These are phyloP conservation scores for Cataglyphis altisquamis DNA, from an alignment of 2,888 invertebrate genomes.

Conservation along the genomic window DNA sequence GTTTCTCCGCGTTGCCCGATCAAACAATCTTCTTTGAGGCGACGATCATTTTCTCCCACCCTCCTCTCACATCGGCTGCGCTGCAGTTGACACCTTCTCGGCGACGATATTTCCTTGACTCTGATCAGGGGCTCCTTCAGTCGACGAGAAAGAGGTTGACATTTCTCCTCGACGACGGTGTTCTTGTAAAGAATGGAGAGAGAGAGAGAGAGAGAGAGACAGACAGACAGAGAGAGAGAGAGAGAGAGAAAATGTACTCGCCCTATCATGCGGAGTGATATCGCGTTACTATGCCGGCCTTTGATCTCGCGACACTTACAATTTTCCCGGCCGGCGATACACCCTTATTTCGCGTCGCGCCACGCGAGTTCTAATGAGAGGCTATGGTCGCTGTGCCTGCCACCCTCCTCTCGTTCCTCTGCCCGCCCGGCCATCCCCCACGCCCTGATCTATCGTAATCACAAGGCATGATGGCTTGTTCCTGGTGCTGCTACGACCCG, in stretches of 20 bases:
- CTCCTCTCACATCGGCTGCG: constrained; percentile 23
- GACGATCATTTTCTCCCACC: constrained; percentile 36
- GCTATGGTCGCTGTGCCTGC: constrained; percentile 78
- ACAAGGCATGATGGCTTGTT: constrained; percentile 82
- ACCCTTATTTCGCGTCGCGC: constrained; percentile 84
- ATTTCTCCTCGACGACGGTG: not conserved
- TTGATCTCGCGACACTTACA: constrained; percentile 87
- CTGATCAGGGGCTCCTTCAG: constrained; percentile 27
- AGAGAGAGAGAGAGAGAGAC: not conserved
- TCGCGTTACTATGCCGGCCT: constrained; percentile 85
- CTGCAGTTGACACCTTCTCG: constrained; percentile 79
- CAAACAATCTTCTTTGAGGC: constrained; percentile 57
- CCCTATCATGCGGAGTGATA: constrained; percentile 81
- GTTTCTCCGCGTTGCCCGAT: constrained; percentile 16
- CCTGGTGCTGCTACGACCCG: constrained; percentile 62
- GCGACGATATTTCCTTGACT: constrained; percentile 76
- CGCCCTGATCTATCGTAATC: constrained; percentile 79
- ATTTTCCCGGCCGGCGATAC: constrained; percentile 85
- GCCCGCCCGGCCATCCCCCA: constrained; percentile 44
- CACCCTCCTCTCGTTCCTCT: constrained; percentile 49
- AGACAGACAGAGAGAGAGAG: constrained; percentile 19
- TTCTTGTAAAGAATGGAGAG: constrained; percentile 15
- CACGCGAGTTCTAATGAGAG: constrained; percentile 85
- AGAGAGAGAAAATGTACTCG: constrained; percentile 59
- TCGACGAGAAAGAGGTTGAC: constrained; percentile 29